phyloP scores from a whole-genome alignment of 2,113 vertebrate species.

The Hyla sarda region DNA sequence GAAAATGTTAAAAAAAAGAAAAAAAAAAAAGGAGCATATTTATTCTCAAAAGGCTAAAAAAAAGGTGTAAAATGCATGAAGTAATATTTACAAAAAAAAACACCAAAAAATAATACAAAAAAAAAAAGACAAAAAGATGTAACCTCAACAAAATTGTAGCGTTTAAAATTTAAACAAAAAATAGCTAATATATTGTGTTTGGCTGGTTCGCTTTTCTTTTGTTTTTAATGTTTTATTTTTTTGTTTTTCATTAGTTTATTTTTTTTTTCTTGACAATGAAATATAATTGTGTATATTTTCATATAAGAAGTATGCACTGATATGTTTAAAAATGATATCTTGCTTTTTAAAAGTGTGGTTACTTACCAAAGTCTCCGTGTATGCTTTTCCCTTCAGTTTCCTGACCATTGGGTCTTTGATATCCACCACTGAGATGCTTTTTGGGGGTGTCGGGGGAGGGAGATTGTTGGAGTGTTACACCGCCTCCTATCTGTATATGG shows the following conservation, averaged over 20 bases:
- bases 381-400: conserved; percentile 71
- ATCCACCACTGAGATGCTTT: neutral
- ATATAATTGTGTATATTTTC: conserved; percentile 97
- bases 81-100: conserved; percentile 73
- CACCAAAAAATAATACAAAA: conserved; percentile 74
- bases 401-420: conserved; percentile 56
- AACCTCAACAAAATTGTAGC: conserved; percentile 81
- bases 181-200: conserved; percentile 96
- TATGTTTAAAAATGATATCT: conserved; percentile 92
- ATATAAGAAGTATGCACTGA: conserved; percentile 96
- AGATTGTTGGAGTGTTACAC: neutral
- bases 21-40: conserved; percentile 75
- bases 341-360: conserved; percentile 94
- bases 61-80: conserved; percentile 83
- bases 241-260: conserved; percentile 74
- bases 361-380: conserved; percentile 92
- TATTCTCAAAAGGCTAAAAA: conserved; percentile 85
- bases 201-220: conserved; percentile 87
- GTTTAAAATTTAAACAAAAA: conserved; percentile 79
- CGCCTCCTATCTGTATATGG: conserved; percentile 4
- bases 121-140: conserved; percentile 76
- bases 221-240: conserved; percentile 74
- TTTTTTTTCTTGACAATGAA: conserved; percentile 90
- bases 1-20: conserved; percentile 70
- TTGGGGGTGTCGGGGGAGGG: neutral